A percentile compares a stretch with the other conserved stretches of the same genome.
Evolutionary conservation across 1,140 invertebrate species (phyloP).

Genomic region (Drosophila repletoides): DNA sequence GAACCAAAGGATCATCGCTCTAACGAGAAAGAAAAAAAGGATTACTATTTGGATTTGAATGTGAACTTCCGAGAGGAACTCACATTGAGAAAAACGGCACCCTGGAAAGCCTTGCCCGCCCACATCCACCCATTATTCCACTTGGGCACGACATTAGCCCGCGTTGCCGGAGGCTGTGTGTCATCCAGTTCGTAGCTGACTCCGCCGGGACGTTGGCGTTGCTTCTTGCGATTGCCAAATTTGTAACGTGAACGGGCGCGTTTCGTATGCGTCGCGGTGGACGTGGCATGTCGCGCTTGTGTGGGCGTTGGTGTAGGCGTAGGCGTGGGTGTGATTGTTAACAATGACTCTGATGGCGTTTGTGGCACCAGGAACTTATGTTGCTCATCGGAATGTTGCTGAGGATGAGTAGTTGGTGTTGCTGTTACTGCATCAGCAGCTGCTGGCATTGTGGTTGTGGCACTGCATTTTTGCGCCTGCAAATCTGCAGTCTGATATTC

Average conservation of each 20-base stretch:
- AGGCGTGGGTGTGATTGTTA: not conserved
- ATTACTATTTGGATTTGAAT: not conserved
- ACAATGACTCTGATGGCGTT: constrained; percentile 10
- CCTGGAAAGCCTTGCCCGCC: constrained; percentile 92
- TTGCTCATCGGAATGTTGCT: constrained; percentile 70
- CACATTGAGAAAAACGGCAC: constrained; percentile 94
- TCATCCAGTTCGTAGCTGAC: constrained; percentile 74
- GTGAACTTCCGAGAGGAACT: constrained; percentile 81
- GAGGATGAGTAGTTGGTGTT: constrained; percentile 16
- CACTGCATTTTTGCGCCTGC: constrained; percentile 55
- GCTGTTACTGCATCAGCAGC: not conserved
- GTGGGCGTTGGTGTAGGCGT: not conserved
- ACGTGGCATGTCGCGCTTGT: constrained; percentile 7
- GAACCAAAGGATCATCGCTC: constrained; percentile 90
- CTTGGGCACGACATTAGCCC: constrained; percentile 85
- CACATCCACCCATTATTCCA: constrained; percentile 97
- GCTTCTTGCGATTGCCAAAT: constrained; percentile 76
- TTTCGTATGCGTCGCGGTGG: constrained; percentile 49
- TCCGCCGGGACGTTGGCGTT: constrained; percentile 62
- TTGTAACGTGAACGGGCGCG: constrained; percentile 71
- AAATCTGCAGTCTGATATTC: constrained; percentile 66
- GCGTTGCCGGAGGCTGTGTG: constrained; percentile 77
- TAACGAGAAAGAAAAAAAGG: constrained; percentile 79
- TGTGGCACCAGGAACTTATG: constrained; percentile 60
- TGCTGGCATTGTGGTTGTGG: constrained; percentile 21